Base-by-base conservation (phyloP, 1,140 invertebrate species). In the Dinoponera quadriceps region DNA sequence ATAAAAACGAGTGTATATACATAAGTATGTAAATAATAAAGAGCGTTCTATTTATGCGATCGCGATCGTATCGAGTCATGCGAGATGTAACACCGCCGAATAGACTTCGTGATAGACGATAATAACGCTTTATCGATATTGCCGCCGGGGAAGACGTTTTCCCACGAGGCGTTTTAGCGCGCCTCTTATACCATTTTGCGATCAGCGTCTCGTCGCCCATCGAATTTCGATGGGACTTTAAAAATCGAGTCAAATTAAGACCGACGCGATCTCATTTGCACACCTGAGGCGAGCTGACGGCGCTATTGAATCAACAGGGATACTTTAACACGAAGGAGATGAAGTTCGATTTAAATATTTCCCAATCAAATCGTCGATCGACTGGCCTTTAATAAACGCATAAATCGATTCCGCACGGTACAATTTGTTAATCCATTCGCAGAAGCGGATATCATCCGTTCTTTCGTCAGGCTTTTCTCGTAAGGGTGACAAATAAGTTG, bases 111-210 rank as follows among this genome's bases (percentile, higher is more conserved):
- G 62, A 78, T 54, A 55, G 68, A 54, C 63, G 63, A 69, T 78
- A 55, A 78, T 78, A 69, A 78, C 49, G 13, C 69, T 78, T 78
- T 78, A 78, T 78, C 55, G 63, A 5, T 78, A 69, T 69, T 55
- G 22, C 49, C 14, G 29, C 5, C 2, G 20, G 13, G 22, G n/a
- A 18, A 69, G 18, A 69, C 29, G 55, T 69, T 78, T 78, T 69
- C 63, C 75, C 63, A 78, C 49, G 16, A 29, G 62, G 51, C 51
- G 44, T 69, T 55, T 78, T 57, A 69, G 51, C 55, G 18, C n/a
- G 49, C 25, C 18, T 22, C 63, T 69, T 69, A 57, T 38, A 44
- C 44, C 29, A 57, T 78, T 55, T 78, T 68, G 62, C 22, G 22
- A 78, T 69, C 75, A 27, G 63, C 49, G 44, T 55, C 69, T 78